Evolutionary conservation across 92 coral and sea anemone genomes (phyloP), one percentile per base, ranked within the genome.

Genomic region (Parazoanthus swiftii): DNA sequence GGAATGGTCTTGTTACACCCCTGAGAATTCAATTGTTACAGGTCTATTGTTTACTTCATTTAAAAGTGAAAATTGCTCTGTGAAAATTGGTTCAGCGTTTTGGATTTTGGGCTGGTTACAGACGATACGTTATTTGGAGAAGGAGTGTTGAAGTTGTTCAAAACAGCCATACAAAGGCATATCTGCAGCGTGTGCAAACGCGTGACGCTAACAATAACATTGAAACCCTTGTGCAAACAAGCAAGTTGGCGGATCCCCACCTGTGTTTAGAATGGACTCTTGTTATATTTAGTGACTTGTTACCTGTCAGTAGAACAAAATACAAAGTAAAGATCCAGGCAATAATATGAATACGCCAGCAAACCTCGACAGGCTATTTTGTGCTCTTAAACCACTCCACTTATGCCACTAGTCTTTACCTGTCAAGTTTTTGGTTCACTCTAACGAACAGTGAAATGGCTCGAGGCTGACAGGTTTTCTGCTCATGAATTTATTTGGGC

Each of bases 191-290:
- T 59, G n/a, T 80, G 72, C 23, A 80, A 80, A 80, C 73, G 67
- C 36, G 43, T 54, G 83, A 44, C 86, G 76, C 76, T 54, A 54
- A 82, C 82, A 51, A 21, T 79, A 72, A 15, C 44, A 84, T 46
- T n/a, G 66, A 46, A 72, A 44, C 87, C 23, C 87, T 70, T 70
- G 87, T 43, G 23, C 66, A 84, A 84, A 84, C 87, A 84, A 6
- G 79, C 71, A 65, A 72, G 14, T 26, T 29, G 36, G 29, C 68
- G 66, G 21, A 43, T 67, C 46, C 44, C 87, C 87, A 70, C 43
- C 87, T 84, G 87, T 84, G 63, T 84, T 84, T 84, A 50, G 79
- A 15, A 25, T 71, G 79, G 48, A 84, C 79, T 70, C n/a, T 33
- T 29, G 33, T 29, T 29, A 29, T 29, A 71, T 71, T 42, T 46